A percentile compares a stretch with the other conserved stretches of the same genome.
Evolutionary conservation across 2,113 vertebrate species (phyloP).

Genomic region (Syrrhaptes paradoxus): DNA sequence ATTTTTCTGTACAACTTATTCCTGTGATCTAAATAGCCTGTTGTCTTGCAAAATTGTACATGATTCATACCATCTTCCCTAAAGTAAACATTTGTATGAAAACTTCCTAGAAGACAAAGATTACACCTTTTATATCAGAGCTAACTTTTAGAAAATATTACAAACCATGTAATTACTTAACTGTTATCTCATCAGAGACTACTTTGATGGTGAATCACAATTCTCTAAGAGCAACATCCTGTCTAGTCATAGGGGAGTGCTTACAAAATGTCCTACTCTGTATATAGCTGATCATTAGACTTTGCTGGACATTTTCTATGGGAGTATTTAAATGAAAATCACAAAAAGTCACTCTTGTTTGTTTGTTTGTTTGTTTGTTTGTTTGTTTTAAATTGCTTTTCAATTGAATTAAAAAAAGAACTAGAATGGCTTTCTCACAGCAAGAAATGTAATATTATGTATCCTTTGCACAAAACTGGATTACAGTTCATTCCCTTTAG

Average conservation of each 20-base stretch:
- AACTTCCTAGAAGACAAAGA: neutral
- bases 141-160: neutral
- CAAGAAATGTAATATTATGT: neutral
- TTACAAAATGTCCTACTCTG: neutral
- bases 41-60: neutral
- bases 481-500: neutral
- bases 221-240: constrained; percentile 11
- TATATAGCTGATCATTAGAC: neutral
- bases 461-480: neutral
- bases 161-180: neutral
- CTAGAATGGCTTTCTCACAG: neutral
- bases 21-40: neutral
- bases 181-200: constrained; percentile 14
- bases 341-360: neutral
- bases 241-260: neutral
- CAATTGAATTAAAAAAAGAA: neutral
- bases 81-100: neutral
- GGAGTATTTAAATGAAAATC: neutral
- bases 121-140: neutral
- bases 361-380: neutral
- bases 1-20: neutral
- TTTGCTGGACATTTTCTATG: neutral
- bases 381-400: neutral
- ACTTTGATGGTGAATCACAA: constrained; percentile 22
- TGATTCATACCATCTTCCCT: neutral